Evolutionary conservation across 2,888 invertebrate species (phyloP).

Genomic region (Lordiphosa fenestrarum): DNA sequence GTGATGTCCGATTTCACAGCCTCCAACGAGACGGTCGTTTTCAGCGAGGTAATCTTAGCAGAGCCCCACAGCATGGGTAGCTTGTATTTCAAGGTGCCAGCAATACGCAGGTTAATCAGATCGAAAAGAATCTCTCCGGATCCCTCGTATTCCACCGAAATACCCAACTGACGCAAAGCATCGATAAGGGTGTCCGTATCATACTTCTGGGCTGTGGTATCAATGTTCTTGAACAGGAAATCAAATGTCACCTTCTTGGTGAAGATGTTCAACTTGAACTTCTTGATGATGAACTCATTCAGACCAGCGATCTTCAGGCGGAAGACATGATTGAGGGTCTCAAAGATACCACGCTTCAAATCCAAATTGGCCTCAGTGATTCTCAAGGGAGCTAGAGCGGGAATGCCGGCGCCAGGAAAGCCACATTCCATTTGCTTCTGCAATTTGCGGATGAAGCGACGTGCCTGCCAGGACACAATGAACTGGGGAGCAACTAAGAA

Average conservation of each 20-base stretch:
- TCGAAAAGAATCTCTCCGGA: constrained; percentile 66
- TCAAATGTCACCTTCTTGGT: constrained; percentile 65
- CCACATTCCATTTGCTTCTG: constrained; percentile 76
- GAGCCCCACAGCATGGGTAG: constrained; percentile 76
- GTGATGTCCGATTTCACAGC: constrained; percentile 65
- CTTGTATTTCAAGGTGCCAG: constrained; percentile 69
- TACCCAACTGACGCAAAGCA: constrained; percentile 59
- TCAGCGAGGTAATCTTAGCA: constrained; percentile 68
- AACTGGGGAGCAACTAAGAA: constrained; percentile 63
- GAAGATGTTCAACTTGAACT: constrained; percentile 71
- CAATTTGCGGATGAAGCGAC: constrained; percentile 66
- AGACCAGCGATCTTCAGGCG: constrained; percentile 71
- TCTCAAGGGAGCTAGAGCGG: constrained; percentile 71
- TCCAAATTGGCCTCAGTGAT: constrained; percentile 48
- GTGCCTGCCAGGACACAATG: constrained; percentile 71
- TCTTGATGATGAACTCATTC: constrained; percentile 68
- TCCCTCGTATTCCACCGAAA: constrained; percentile 73
- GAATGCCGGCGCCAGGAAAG: constrained; percentile 64
- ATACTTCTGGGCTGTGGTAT: constrained; percentile 66
- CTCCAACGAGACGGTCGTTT: constrained; percentile 60
- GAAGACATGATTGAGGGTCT: constrained; percentile 66
- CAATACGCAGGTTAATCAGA: constrained; percentile 65
- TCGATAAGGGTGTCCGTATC: constrained; percentile 70
- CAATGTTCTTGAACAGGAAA: constrained; percentile 67
- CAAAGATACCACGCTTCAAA: constrained; percentile 57